A percentile compares a stretch with the other conserved stretches of the same genome.
phyloP scores from a whole-genome alignment of 1,140 invertebrate species.

The Hycleus cichorii region DNA sequence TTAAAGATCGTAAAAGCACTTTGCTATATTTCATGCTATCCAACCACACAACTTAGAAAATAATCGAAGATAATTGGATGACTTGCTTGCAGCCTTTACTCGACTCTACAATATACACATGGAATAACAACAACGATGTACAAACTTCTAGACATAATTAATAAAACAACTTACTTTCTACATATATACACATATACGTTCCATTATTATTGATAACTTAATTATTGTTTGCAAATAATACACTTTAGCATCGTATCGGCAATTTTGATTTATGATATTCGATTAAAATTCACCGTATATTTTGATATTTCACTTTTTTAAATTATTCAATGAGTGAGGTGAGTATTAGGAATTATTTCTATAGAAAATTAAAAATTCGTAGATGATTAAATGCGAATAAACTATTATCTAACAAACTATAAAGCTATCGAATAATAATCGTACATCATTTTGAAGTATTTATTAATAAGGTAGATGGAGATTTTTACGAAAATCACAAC shows the following conservation, averaged over 20 bases:
- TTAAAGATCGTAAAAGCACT: slow-evolving; percentile 28
- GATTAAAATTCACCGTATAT: neutral
- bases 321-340: neutral
- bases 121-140: slow-evolving; percentile 1
- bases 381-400: neutral
- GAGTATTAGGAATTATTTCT: no score
- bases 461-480: neutral
- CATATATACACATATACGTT: neutral
- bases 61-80: slow-evolving; percentile 34
- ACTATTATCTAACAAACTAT: slow-evolving; percentile 6
- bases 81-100: slow-evolving; percentile 21
- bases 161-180: slow-evolving; percentile 14
- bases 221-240: slow-evolving; percentile 15
- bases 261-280: neutral
- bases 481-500: slow-evolving; percentile 4
- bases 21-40: slow-evolving; percentile 29
- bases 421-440: slow-evolving; percentile 11
- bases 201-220: slow-evolving; percentile 22
- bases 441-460: slow-evolving; percentile 14
- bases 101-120: no score
- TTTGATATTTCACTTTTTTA: neutral
- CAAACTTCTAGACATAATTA: slow-evolving; percentile 20
- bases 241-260: neutral
- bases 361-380: neutral
- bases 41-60: slow-evolving; percentile 26